Conservation (phyloP, 2,888 invertebrate species). For the Euclidia mi region DNA sequence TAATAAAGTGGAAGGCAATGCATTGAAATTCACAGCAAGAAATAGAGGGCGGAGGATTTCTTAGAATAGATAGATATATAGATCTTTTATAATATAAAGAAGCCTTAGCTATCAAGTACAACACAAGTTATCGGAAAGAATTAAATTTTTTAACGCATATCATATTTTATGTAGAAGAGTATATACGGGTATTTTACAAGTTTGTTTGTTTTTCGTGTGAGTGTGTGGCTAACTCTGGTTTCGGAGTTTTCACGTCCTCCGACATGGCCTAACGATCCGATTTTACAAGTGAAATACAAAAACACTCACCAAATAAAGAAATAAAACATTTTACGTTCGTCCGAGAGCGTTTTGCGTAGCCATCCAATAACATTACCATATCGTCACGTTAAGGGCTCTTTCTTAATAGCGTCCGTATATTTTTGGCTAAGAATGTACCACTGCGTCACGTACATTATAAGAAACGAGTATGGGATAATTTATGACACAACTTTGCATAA, state of each 20-base stretch:
- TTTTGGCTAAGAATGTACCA: neutral
- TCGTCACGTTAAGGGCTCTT: conserved; percentile 14
- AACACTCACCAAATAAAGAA: conserved; percentile 1
- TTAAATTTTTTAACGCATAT: too few relatives aligned
- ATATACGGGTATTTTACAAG: neutral
- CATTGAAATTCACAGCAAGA: too few relatives aligned
- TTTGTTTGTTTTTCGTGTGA: too few relatives aligned
- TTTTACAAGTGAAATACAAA: neutral
- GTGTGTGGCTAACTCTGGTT: too few relatives aligned
- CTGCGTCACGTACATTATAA: neutral
- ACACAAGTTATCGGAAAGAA: too few relatives aligned
- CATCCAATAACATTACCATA: conserved; percentile 24
- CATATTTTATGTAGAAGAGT: neutral
- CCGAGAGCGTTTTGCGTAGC: neutral
- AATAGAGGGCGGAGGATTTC: too few relatives aligned
- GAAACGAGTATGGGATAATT: conserved; percentile 1
- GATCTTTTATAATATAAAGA: too few relatives aligned
- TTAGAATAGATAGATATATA: too few relatives aligned
- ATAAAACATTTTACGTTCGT: conserved; percentile 38
- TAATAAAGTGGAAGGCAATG: too few relatives aligned
- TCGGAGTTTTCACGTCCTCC: too few relatives aligned
- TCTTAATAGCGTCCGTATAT: conserved; percentile 1
- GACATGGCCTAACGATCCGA: too few relatives aligned
- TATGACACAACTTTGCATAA: neutral
- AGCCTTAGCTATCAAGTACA: too few relatives aligned